Evolutionary conservation across 2,113 vertebrate genomes (phyloP).

Genomic region (Lasiurus cinereus): DNA sequence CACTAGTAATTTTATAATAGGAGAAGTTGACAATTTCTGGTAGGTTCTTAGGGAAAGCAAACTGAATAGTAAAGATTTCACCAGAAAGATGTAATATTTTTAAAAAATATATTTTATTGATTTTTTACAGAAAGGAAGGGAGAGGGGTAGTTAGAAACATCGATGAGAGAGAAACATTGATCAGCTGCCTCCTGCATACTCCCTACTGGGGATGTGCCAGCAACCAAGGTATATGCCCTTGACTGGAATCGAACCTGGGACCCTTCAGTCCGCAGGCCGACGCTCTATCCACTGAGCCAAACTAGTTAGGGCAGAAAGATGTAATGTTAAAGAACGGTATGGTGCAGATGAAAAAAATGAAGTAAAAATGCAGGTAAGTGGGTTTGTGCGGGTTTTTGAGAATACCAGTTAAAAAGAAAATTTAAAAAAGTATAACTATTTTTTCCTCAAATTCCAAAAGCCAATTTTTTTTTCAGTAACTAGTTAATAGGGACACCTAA

Average conservation of each 20-base stretch:
- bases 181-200: too few relatives aligned
- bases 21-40: constrained; percentile 92
- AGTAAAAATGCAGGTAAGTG: constrained; percentile 84
- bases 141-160: too few relatives aligned
- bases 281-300: too few relatives aligned
- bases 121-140: too few relatives aligned
- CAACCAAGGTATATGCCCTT: too few relatives aligned
- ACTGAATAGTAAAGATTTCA: constrained; percentile 90
- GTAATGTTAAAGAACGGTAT: constrained; percentile 87
- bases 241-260: too few relatives aligned
- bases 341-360: constrained; percentile 85
- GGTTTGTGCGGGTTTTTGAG: constrained; percentile 86
- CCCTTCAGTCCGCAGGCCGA: too few relatives aligned
- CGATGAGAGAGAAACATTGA: too few relatives aligned
- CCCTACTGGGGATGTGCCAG: too few relatives aligned
- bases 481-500: not conserved
- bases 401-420: not conserved
- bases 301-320: constrained; percentile 80
- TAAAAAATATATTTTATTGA: too few relatives aligned
- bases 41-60: constrained; percentile 90
- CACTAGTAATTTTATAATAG: constrained; percentile 76
- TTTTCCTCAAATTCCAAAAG: not conserved
- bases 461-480: not conserved
- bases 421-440: not conserved
- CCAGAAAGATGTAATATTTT: constrained; percentile 86